These are phyloP conservation scores for Hipposideros larvatus DNA, from an alignment of 2,797 vertebrate species.

Conservation along the genomic window DNA sequence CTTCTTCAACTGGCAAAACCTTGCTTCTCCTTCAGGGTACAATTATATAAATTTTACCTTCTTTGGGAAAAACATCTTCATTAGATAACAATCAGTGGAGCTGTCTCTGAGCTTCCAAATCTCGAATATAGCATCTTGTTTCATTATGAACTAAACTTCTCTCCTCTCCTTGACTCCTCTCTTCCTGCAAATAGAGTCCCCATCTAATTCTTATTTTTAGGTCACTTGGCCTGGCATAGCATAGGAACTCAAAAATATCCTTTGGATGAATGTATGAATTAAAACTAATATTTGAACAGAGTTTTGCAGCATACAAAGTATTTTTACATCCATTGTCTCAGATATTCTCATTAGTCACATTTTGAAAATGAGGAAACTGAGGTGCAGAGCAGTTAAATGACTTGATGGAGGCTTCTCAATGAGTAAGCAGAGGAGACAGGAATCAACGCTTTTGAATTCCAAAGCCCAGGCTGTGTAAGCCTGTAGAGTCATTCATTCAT, in stretches of 20 bases:
- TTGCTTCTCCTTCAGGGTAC: neutral
- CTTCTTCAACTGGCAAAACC: constrained; percentile 11
- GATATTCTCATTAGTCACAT: constrained; percentile 14
- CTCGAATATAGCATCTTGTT: neutral
- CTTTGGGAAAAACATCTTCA: constrained; percentile 4
- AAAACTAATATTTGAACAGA: neutral
- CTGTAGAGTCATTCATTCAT: neutral
- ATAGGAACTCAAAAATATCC: constrained; percentile 4
- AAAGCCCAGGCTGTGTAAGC: neutral
- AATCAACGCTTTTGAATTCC: constrained; percentile 9
- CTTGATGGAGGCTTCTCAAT: constrained; percentile 23
- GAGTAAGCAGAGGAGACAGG: constrained; percentile 17
- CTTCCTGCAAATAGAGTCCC: neutral
- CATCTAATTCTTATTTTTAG: neutral
- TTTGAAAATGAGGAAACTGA: constrained; percentile 65
- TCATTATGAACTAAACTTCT: neutral
- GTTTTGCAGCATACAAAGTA: neutral
- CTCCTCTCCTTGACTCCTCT: neutral
- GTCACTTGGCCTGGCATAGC: no score
- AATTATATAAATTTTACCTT: constrained; percentile 14
- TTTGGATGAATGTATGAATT: constrained; percentile 10
- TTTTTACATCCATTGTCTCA: neutral
- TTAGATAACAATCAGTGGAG: neutral
- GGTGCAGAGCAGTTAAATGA: constrained; percentile 22
- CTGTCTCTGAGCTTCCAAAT: neutral